Percentiles rank a stretch among this genome's conserved stretches.
Conservation (phyloP, 2,113 vertebrate genomes). For the Murina feae region DNA sequence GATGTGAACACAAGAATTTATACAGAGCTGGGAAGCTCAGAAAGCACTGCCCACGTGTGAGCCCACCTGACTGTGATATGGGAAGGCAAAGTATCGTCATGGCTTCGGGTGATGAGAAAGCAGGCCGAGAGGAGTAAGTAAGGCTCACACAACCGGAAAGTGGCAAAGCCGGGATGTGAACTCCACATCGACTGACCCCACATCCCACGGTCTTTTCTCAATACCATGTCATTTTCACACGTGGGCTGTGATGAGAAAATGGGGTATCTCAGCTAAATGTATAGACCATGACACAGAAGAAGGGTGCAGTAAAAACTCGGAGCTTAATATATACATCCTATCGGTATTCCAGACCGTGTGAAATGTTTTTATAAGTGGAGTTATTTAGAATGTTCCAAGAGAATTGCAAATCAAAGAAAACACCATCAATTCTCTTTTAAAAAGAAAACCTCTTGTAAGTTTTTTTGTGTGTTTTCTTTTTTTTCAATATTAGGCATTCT, state of each 20-base stretch:
- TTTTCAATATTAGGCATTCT: background rate
- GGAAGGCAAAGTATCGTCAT: background rate
- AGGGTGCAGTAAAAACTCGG: background rate
- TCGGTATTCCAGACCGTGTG: background rate
- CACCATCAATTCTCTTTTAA: background rate
- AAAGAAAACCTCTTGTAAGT: background rate
- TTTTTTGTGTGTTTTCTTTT: background rate
- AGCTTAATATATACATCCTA: background rate
- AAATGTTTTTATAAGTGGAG: background rate
- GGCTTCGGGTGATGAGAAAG: background rate
- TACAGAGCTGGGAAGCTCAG: background rate
- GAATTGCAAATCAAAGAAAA: constrained; percentile 4
- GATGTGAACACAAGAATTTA: background rate
- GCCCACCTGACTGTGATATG: background rate
- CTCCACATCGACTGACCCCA: background rate
- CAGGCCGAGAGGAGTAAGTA: background rate
- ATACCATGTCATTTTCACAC: background rate
- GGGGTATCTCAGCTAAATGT: background rate
- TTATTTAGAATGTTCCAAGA: background rate
- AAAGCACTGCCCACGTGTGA: background rate
- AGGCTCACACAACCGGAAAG: background rate
- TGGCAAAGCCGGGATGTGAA: background rate
- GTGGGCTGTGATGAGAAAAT: background rate
- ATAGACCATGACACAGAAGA: background rate
- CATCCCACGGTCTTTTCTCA: background rate